These are phyloP conservation scores for Lamellibrachia columna DNA, from an alignment of 2,888 invertebrate genomes.

Conservation along the genomic window DNA sequence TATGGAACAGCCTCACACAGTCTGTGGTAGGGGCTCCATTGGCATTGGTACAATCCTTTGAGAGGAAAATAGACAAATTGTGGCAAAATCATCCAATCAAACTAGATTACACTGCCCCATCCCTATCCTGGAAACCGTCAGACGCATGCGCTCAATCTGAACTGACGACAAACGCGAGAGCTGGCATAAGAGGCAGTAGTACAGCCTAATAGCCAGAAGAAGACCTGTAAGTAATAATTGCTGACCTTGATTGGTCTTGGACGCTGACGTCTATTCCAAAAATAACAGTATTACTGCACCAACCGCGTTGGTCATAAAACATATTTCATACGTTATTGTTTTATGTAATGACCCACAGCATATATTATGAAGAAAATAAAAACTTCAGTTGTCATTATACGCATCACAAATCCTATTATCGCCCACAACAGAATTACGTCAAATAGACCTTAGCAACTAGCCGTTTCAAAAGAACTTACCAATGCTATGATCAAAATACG, in stretches of 20 bases:
- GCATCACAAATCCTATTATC: background rate
- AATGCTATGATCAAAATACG: background rate
- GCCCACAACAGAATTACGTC: background rate
- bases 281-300: background rate
- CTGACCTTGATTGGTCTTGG: background rate
- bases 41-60: no score
- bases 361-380: background rate
- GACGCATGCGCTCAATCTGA: no score
- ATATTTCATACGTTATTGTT: background rate
- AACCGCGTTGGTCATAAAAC: background rate
- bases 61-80: no score
- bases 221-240: background rate
- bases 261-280: background rate
- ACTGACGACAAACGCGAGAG: no score
- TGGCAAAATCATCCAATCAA: no score
- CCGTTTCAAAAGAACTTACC: background rate
- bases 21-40: no score
- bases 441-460: background rate
- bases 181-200: no score
- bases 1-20: no score
- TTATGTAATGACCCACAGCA: background rate
- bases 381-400: background rate
- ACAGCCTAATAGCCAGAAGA: no score
- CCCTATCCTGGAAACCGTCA: no score
- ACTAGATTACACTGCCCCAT: no score